phyloP scores from a whole-genome alignment of 1,140 invertebrate genomes.

The Papilio dardanus region DNA sequence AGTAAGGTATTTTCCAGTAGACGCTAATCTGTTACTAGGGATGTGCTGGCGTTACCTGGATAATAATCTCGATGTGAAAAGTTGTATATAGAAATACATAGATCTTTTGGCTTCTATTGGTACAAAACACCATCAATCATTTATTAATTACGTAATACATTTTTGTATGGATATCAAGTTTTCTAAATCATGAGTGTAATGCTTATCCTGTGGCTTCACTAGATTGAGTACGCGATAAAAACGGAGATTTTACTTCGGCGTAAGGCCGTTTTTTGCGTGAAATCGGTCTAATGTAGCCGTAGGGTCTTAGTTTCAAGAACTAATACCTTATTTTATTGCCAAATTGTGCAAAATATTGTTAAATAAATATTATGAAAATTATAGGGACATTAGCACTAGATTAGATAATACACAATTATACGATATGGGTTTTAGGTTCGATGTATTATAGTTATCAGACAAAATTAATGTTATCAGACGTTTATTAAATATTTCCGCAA shows the following conservation, averaged over 20 bases:
- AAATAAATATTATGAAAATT: background rate
- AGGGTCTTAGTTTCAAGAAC: background rate
- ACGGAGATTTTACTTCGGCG: too few species aligned
- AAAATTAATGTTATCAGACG: background rate
- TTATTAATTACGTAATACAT: background rate
- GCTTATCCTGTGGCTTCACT: too few species aligned
- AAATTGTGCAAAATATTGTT: background rate
- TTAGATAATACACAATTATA: background rate
- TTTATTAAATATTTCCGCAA: background rate
- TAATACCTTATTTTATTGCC: background rate
- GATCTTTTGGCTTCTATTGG: background rate
- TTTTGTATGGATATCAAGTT: too few species aligned
- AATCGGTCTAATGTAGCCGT: too few species aligned
- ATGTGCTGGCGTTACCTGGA: too few species aligned
- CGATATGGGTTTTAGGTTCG: background rate
- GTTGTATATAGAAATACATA: too few species aligned
- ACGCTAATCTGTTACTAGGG: too few species aligned
- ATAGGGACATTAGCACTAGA: slow-evolving; percentile 7
- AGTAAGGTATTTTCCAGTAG: too few species aligned
- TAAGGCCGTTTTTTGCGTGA: too few species aligned
- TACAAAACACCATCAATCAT: background rate
- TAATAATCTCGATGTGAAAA: too few species aligned
- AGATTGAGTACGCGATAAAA: too few species aligned
- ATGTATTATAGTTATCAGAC: background rate
- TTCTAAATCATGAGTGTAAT: background rate